phyloP scores from a whole-genome alignment of 2,113 vertebrate species.

The Oxygymnocypris stewartii region DNA sequence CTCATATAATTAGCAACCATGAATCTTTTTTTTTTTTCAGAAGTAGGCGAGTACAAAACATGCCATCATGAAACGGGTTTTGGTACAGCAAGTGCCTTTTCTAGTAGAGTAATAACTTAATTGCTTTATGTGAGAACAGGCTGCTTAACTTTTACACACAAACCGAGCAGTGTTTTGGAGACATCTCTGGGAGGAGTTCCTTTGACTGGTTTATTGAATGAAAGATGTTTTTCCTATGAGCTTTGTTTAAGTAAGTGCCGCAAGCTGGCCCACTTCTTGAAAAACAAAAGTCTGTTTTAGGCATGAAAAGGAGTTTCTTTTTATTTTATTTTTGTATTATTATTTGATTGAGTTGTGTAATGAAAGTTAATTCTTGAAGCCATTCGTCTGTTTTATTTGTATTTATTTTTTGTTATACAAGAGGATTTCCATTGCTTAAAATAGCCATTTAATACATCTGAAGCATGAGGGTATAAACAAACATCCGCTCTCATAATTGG shows the following conservation, averaged over 20 bases:
- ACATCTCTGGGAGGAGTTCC: not conserved
- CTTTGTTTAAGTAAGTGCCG: not conserved
- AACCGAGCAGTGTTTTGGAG: not conserved
- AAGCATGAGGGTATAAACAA: not conserved
- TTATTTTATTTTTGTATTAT: not conserved
- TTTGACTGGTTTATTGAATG: slow-evolving; percentile 3
- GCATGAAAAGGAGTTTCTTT: not conserved
- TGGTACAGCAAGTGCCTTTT: slow-evolving; percentile 32
- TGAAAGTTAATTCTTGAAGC: not conserved
- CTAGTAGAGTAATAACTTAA: slow-evolving; percentile 24
- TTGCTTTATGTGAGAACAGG: slow-evolving; percentile 26
- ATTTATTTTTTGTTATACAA: not conserved
- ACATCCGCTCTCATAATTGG: not conserved
- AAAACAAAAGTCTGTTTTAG: not conserved
- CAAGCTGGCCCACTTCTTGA: not conserved
- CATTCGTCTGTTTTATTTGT: not conserved
- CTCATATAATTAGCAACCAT: not conserved
- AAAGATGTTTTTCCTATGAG: slow-evolving; percentile 19
- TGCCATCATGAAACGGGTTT: not conserved
- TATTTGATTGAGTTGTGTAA: not conserved
- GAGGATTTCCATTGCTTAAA: slow-evolving; percentile 9
- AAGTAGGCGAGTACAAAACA: slow-evolving; percentile 10
- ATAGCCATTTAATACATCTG: slow-evolving; percentile 13
- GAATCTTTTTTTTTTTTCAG: not conserved
- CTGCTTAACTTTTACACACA: not conserved